Evolutionary conservation across 1,140 invertebrate genomes (phyloP).

Genomic region (Platyscapa corneri): DNA sequence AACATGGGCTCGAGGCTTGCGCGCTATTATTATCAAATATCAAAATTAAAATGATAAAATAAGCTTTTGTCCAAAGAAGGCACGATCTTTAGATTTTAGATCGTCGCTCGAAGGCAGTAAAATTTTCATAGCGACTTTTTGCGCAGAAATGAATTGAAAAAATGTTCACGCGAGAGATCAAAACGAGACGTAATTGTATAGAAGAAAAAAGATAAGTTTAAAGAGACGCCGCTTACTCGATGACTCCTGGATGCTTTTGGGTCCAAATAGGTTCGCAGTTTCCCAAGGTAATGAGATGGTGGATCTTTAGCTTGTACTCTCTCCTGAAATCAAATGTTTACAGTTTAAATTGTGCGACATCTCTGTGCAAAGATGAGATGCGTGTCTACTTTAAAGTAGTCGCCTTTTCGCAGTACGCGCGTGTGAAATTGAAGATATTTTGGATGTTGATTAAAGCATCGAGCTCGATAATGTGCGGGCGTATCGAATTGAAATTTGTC

Average conservation of each 20-base stretch:
- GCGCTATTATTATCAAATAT: neutral
- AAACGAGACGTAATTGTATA: neutral
- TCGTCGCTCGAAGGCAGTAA: neutral
- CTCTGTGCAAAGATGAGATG: neutral
- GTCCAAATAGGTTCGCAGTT: constrained; percentile 94
- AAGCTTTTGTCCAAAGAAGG: neutral
- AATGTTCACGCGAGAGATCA: too few relatives aligned
- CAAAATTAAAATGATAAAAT: neutral
- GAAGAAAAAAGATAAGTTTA: too few relatives aligned
- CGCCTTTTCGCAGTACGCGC: neutral
- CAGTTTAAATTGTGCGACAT: constrained; percentile 26
- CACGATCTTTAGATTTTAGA: neutral
- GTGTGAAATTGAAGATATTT: too few relatives aligned
- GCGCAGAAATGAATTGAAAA: too few relatives aligned
- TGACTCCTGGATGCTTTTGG: constrained; percentile 96
- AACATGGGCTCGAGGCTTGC: constrained; percentile 41
- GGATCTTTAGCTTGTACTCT: constrained; percentile 97
- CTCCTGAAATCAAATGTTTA: constrained; percentile 81
- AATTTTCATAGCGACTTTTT: too few relatives aligned
- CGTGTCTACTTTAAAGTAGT: neutral
- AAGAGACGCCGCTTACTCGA: constrained; percentile 80
- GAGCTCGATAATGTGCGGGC: too few relatives aligned
- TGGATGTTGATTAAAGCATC: too few relatives aligned
- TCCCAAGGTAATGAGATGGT: constrained; percentile 94
- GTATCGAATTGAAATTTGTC: too few relatives aligned